These are phyloP conservation scores for Tympanuchus pallidicinctus DNA, from an alignment of 2,113 vertebrate species.

Conservation along the genomic window DNA sequence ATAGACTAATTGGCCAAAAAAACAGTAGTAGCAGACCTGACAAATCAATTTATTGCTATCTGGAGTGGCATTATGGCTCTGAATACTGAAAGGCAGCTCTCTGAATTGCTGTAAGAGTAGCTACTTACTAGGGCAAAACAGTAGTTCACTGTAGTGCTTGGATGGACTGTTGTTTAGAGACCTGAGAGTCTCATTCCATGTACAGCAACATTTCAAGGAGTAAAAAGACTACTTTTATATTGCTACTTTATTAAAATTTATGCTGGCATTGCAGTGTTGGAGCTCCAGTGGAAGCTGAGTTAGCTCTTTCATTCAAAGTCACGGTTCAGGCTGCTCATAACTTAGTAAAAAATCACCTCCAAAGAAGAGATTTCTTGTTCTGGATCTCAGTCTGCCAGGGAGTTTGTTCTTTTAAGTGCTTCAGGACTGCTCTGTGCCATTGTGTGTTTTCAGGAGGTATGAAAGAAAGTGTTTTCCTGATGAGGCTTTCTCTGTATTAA, in stretches of 20 bases:
- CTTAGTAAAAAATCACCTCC: slow-evolving; percentile 28
- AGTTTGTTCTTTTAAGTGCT: slow-evolving; percentile 26
- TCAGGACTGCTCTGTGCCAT: background rate
- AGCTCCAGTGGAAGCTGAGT: slow-evolving; percentile 33
- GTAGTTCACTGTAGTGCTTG: slow-evolving; percentile 25
- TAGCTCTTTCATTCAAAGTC: slow-evolving; percentile 55
- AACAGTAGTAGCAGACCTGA: background rate
- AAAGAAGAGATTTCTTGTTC: background rate
- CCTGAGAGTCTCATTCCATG: background rate
- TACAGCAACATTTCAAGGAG: slow-evolving; percentile 33
- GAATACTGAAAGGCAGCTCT: slow-evolving; percentile 1
- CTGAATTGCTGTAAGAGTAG: background rate
- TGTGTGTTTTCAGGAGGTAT: background rate
- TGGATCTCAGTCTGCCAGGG: background rate
- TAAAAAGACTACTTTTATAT: slow-evolving; percentile 45
- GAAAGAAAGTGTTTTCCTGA: background rate
- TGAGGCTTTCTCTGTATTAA: background rate
- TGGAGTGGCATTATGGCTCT: background rate
- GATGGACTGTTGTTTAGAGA: slow-evolving; percentile 44
- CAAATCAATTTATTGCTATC: background rate
- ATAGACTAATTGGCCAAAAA: background rate
- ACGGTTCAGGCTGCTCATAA: slow-evolving; percentile 4
- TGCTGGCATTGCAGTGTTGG: slow-evolving; percentile 23
- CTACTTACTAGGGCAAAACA: background rate
- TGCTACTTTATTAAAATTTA: slow-evolving; percentile 58